Evolutionary conservation across 23 tunicate species (phyloP).

Genomic region (Halocynthia roretzi): DNA sequence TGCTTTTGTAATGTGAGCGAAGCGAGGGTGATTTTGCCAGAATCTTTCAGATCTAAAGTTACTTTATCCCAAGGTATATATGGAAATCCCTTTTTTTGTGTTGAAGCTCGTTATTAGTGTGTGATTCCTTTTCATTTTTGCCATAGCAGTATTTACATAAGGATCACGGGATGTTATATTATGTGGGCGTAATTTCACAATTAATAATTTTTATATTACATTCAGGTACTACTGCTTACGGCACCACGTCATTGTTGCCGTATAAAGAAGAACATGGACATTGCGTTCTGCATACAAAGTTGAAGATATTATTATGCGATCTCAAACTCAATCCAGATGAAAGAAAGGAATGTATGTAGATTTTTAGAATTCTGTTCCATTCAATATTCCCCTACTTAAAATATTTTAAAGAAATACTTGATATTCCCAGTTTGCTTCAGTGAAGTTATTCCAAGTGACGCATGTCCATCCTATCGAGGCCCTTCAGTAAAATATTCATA

Average conservation of each 20-base stretch:
- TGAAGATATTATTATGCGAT: slow-evolving; percentile 81
- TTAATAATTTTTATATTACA: too few species aligned
- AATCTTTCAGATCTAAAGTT: slow-evolving; percentile 8
- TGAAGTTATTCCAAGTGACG: slow-evolving; percentile 76
- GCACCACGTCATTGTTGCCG: slow-evolving; percentile 71
- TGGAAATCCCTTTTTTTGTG: too few species aligned
- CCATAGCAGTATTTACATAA: too few species aligned
- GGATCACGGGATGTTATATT: too few species aligned
- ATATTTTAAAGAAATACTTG: neutral
- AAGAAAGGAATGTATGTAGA: slow-evolving; percentile 46
- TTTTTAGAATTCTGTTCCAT: neutral
- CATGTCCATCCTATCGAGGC: slow-evolving; percentile 86
- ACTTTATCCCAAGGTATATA: slow-evolving; percentile 3
- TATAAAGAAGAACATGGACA: slow-evolving; percentile 80
- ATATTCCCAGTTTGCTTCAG: slow-evolving; percentile 40
- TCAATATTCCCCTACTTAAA: too few species aligned
- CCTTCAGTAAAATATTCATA: slow-evolving; percentile 91
- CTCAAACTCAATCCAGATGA: slow-evolving; percentile 77
- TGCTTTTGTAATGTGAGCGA: slow-evolving; percentile 88
- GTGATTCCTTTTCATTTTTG: too few species aligned
- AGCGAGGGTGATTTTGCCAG: slow-evolving; percentile 62
- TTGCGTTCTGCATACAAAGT: slow-evolving; percentile 85
- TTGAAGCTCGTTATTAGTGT: too few species aligned
- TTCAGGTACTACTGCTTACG: slow-evolving; percentile 7
- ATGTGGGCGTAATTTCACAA: neutral